Conservation (phyloP, 2,888 invertebrate species). For the Geophilus truncorum region DNA sequence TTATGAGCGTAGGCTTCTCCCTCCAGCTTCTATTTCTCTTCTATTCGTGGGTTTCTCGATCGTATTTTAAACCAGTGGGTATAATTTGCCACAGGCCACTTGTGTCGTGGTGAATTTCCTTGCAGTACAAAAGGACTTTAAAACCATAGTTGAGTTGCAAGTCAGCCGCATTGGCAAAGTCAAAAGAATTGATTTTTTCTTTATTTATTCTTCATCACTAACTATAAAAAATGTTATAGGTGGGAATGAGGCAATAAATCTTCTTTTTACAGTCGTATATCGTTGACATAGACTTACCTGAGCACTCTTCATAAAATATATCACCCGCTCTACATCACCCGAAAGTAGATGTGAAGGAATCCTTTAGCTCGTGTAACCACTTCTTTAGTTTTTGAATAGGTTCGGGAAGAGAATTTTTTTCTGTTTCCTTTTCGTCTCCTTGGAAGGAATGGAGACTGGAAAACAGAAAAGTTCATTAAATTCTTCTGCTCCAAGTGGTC, state of each 20-base stretch:
- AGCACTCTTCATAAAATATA: slow-evolving; percentile 8
- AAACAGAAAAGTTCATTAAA: slow-evolving; percentile 7
- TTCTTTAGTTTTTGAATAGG: background rate
- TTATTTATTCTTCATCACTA: slow-evolving; percentile 14
- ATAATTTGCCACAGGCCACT: slow-evolving; percentile 15
- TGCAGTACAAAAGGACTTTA: background rate
- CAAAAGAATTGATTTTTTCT: slow-evolving; percentile 1
- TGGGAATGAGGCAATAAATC: background rate
- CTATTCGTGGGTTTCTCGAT: background rate
- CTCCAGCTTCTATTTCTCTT: background rate
- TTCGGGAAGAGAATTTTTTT: background rate
- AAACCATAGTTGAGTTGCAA: background rate
- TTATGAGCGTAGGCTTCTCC: background rate
- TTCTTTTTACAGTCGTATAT: slow-evolving; percentile 2
- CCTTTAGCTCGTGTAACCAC: background rate
- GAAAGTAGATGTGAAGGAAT: slow-evolving; percentile 1
- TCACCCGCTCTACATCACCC: background rate
- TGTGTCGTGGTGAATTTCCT: background rate
- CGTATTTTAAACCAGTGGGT: slow-evolving; percentile 11
- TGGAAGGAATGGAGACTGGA: background rate
- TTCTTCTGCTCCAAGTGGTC: background rate
- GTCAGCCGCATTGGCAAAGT: background rate
- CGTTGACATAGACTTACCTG: slow-evolving; percentile 1
- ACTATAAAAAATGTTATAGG: slow-evolving; percentile 14
- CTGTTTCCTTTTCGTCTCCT: background rate